Evolutionary conservation across 2,797 vertebrate genomes (phyloP).

Genomic region (Pogoniulus pusillus): DNA sequence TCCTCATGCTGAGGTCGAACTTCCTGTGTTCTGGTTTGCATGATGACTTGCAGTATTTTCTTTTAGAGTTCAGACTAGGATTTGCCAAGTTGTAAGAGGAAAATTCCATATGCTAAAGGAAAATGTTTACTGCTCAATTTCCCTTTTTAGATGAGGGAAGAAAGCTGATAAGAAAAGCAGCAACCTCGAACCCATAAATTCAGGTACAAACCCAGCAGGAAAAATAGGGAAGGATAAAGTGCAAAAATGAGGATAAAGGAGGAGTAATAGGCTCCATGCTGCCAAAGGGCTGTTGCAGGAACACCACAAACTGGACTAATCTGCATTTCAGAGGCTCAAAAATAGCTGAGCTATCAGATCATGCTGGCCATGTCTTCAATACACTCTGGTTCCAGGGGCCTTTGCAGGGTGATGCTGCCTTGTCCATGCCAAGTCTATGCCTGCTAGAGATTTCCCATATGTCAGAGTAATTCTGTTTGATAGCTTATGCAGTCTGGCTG

Average conservation of each 20-base stretch:
- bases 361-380: neutral
- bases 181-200: neutral
- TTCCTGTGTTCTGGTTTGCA: no score
- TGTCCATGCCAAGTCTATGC: neutral
- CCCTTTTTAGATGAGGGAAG: neutral
- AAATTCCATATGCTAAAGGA: neutral
- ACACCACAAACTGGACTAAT: neutral
- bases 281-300: neutral
- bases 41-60: neutral
- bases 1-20: no score
- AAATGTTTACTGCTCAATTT: neutral
- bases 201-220: neutral
- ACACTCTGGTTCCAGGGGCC: neutral
- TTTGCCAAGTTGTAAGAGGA: neutral
- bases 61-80: neutral
- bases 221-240: neutral
- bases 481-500: slow-evolving; percentile 7
- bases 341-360: slow-evolving; percentile 15
- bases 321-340: neutral
- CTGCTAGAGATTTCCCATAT: slow-evolving; percentile 15
- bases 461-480: slow-evolving; percentile 19
- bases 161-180: neutral
- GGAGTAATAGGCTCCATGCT: neutral
- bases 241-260: neutral
- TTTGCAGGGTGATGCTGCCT: neutral